Evolutionary conservation across 2,888 invertebrate species (phyloP).

Genomic region (Cephus pygmeus): DNA sequence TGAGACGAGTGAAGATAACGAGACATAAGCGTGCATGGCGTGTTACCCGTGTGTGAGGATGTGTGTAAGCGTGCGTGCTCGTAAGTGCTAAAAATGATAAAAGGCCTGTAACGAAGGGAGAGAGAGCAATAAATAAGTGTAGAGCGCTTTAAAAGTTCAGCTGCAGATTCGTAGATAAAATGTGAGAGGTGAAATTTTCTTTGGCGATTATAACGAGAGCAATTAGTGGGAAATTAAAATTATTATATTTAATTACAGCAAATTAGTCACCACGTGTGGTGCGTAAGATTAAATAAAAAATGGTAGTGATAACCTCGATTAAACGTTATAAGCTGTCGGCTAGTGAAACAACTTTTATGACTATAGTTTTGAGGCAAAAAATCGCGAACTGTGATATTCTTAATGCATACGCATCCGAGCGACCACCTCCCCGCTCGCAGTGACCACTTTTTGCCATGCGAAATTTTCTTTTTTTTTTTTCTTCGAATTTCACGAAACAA

Average conservation of each 20-base stretch:
- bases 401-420: slow-evolving; percentile 38
- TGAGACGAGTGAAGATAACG: neutral
- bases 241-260: neutral
- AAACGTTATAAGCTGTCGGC: slow-evolving; percentile 30
- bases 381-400: slow-evolving; percentile 61
- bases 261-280: neutral
- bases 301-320: slow-evolving; percentile 1
- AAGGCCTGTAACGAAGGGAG: neutral
- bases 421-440: slow-evolving; percentile 4
- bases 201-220: neutral
- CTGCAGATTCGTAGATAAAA: neutral
- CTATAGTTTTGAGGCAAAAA: slow-evolving; percentile 44
- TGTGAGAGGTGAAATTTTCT: neutral
- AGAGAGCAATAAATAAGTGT: neutral
- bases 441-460: neutral
- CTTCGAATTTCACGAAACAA: neutral
- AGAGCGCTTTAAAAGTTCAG: neutral
- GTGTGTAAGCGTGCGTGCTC: neutral
- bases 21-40: neutral
- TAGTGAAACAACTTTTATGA: slow-evolving; percentile 32
- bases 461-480: neutral
- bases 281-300: neutral
- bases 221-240: neutral
- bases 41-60: neutral
- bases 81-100: neutral